Evolutionary conservation across 2,797 vertebrate species (phyloP).

Genomic region (Sebastes steindachneri): DNA sequence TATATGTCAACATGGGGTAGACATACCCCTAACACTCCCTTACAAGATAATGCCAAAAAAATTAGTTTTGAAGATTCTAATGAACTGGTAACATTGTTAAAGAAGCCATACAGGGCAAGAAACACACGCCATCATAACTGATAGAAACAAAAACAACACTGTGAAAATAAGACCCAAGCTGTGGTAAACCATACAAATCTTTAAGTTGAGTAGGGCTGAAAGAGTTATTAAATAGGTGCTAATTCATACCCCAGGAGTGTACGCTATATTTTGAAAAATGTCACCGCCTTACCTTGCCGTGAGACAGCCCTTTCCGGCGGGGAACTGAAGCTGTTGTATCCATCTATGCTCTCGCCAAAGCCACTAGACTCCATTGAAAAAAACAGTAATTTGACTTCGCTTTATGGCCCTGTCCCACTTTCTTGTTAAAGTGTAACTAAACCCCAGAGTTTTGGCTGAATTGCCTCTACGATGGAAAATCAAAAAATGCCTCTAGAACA

Average conservation of each 20-base stretch:
- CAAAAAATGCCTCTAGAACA: no score
- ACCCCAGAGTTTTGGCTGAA: no score
- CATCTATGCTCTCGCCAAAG: neutral
- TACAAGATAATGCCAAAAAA: neutral
- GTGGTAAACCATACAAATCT: no score
- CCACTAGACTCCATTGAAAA: neutral
- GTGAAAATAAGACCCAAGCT: no score
- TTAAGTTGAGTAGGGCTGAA: no score
- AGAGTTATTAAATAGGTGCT: no score
- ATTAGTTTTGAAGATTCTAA: neutral
- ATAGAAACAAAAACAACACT: neutral
- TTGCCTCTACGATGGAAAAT: no score
- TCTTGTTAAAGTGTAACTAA: no score
- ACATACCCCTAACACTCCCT: neutral
- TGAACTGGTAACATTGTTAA: neutral
- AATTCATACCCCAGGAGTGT: no score
- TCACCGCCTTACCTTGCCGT: no score
- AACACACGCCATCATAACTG: neutral
- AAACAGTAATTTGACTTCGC: neutral
- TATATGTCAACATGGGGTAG: neutral
- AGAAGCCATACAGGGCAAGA: neutral
- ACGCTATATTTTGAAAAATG: no score
- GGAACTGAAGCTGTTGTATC: neutral
- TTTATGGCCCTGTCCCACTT: fast-evolving
- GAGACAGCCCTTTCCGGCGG: no score